Base-by-base conservation (phyloP, 1,140 invertebrate species). In the Pemphigus obesinymphae region DNA sequence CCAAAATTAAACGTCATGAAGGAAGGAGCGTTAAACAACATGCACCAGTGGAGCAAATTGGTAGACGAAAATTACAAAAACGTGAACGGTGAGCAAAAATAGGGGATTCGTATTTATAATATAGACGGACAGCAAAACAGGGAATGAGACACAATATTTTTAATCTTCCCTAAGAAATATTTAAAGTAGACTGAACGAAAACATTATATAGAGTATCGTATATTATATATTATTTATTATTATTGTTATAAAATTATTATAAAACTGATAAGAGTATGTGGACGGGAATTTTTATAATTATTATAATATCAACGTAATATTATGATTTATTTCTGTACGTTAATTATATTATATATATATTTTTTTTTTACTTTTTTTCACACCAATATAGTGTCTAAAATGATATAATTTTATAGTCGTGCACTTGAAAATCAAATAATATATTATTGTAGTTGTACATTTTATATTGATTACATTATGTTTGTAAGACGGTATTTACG, bases 1-100 rank as follows among this genome's bases (percentile, higher is more conserved):
- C 87, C 87, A 8, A 86, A 86, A 82, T 82, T 88, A 55, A 85
- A 85, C 61, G 84, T 85, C 10, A 88, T 88, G 88, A 84, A 85
- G 45, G 87, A 88, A 58, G 88, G 88, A 29, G 88, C 88, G 2
- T 15, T 83, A 23, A 84, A 85, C n/a, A 88, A 88, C 73, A 87
- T 87, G 84, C 83, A 85, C 20, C 83, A 87, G 40, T 88, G 88
- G 88, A 84, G 85, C 17, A 83, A 83, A 40, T 45, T 88, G 20
- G 85, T 80, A 0, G 76, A 80, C 10, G 26, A 37, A 29, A 80
- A 63, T 15, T 80, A 61, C 34, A 63, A 61, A 23, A 61, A 61
- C 10, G 23, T 40, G 8, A 80, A 80, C 26, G 34, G 23, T 3
- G 55, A 61, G 55, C 20, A 58, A 58, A 7, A 78, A 40, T 55